phyloP scores from a whole-genome alignment of 2,797 vertebrate genomes.

The Chloroceryle amazona region DNA sequence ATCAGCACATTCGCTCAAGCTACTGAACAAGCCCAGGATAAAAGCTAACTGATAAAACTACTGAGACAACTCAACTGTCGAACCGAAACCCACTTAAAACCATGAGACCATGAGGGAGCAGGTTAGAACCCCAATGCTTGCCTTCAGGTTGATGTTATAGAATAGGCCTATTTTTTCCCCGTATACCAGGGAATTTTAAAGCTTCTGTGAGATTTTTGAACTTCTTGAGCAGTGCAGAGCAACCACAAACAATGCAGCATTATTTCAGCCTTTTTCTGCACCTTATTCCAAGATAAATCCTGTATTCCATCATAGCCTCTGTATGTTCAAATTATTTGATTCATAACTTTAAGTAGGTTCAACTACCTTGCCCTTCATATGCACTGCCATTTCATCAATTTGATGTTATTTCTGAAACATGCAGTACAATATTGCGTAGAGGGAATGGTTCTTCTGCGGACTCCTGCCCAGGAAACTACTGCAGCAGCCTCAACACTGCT shows the following conservation, averaged over 20 bases:
- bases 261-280: not conserved
- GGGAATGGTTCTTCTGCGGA: not conserved
- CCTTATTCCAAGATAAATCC: not conserved
- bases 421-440: not conserved
- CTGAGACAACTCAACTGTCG: not conserved
- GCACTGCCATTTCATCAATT: not conserved
- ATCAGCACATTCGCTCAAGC: not conserved
- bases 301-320: not conserved
- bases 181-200: not conserved
- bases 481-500: not conserved
- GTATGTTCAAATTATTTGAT: rapidly evolving
- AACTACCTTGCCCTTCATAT: not conserved
- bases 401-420: not conserved
- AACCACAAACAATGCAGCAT: not conserved
- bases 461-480: not conserved
- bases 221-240: not conserved
- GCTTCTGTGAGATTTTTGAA: not conserved
- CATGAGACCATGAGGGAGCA: not conserved
- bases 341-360: not conserved
- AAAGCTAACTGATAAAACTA: not conserved
- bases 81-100: not conserved
- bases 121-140: not conserved
- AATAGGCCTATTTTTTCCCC: not conserved
- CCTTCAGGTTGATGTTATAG: not conserved
- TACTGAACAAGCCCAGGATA: not conserved